Conservation (phyloP, 2,797 vertebrate genomes). For the Tangara arthus region DNA sequence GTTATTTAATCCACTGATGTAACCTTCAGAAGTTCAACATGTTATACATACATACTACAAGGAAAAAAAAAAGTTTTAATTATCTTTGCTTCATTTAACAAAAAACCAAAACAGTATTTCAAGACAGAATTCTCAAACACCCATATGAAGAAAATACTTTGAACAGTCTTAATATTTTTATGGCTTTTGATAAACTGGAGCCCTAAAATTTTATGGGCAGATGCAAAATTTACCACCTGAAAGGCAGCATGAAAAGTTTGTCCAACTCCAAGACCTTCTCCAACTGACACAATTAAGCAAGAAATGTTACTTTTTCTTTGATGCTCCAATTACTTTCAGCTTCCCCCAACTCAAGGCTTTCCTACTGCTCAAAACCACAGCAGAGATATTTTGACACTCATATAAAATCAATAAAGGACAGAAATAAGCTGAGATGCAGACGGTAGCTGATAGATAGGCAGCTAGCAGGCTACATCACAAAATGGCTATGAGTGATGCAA, state of each 20-base stretch:
- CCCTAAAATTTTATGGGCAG: background rate
- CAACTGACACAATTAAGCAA: background rate
- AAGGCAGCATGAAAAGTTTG: background rate
- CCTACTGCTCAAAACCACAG: background rate
- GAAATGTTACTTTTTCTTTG: background rate
- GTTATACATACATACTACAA: background rate
- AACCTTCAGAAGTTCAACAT: background rate
- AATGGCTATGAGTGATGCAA: background rate
- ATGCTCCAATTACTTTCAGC: background rate
- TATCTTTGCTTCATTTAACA: background rate
- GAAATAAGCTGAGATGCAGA: background rate
- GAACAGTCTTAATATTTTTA: background rate
- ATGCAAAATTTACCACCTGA: background rate
- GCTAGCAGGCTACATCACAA: background rate
- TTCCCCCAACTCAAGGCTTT: background rate
- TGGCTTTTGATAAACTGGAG: conserved; percentile 28
- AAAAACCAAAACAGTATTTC: background rate
- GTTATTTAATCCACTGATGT: background rate
- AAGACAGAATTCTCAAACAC: background rate
- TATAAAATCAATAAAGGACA: background rate
- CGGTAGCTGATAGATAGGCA: background rate
- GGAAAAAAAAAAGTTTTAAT: background rate
- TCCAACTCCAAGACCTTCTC: background rate
- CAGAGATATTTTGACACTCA: background rate
- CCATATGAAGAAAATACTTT: background rate